phyloP scores from a whole-genome alignment of 2,888 invertebrate species.

The Polymixis lichenea region DNA sequence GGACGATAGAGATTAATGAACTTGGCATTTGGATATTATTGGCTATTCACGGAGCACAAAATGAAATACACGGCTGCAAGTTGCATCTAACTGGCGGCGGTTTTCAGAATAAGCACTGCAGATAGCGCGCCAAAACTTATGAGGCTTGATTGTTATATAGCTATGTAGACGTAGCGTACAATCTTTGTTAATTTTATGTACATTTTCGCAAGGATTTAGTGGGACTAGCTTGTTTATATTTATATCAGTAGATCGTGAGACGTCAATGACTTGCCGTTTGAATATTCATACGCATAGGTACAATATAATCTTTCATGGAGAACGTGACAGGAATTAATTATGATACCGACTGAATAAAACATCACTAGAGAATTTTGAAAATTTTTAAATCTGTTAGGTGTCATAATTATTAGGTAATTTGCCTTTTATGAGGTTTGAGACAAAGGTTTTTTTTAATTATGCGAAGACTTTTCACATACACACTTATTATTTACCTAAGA shows the following conservation, averaged over 20 bases:
- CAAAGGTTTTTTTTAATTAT: conserved; percentile 12
- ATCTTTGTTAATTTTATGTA: conserved; percentile 34
- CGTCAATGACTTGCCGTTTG: conserved; percentile 66
- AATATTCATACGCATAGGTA: conserved; percentile 79
- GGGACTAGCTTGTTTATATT: conserved; percentile 55
- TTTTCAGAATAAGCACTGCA: conserved; percentile 30
- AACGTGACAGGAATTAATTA: conserved; percentile 75
- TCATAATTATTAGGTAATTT: conserved; percentile 53
- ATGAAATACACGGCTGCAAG: conserved; percentile 41
- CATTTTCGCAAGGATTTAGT: conserved; percentile 50
- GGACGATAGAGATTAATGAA: conserved; percentile 62
- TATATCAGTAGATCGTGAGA: conserved; percentile 55
- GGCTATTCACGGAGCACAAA: conserved; percentile 59
- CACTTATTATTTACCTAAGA: neutral
- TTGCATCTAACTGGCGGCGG: conserved; percentile 29
- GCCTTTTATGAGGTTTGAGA: conserved; percentile 42
- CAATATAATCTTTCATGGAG: conserved; percentile 68
- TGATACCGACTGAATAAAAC: conserved; percentile 68
- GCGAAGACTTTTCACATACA: neutral
- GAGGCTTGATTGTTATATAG: conserved; percentile 5
- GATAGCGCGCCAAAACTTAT: conserved; percentile 18
- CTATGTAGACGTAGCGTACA: neutral
- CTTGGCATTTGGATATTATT: conserved; percentile 64
- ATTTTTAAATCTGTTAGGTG: conserved; percentile 56
- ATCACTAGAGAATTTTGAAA: conserved; percentile 57